phyloP scores from a whole-genome alignment of 2,113 vertebrate genomes.

The Furnarius figulus region DNA sequence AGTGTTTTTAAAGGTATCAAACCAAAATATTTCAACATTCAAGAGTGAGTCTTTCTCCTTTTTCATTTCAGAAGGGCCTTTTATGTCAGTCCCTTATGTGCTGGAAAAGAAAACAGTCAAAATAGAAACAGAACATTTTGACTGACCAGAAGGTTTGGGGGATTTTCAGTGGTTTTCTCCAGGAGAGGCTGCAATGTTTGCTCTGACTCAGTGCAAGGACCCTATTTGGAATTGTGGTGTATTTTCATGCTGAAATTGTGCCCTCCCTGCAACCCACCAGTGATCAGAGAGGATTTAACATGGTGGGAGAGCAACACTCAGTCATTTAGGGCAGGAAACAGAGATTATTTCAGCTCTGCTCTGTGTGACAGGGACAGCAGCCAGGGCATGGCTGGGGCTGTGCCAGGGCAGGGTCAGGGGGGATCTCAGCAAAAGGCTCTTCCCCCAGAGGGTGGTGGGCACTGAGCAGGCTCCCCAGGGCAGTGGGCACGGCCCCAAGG shows the following conservation, averaged over 20 bases:
- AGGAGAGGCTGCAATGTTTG: neutral
- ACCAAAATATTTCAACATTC: neutral
- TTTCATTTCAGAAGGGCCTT: neutral
- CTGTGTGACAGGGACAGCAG: too few relatives aligned
- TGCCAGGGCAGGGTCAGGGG: neutral
- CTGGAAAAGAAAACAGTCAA: neutral
- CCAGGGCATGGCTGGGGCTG: neutral
- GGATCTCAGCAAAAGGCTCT: neutral
- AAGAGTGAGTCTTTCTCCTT: neutral
- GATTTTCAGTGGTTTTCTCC: conserved; percentile 3
- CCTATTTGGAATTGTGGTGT: neutral
- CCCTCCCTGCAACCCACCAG: neutral
- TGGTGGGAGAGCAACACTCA: neutral
- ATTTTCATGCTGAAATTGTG: neutral
- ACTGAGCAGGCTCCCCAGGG: neutral
- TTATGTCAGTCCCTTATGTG: neutral
- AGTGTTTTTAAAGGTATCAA: neutral
- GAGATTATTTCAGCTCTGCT: neutral
- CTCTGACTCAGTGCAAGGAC: conserved; percentile 11
- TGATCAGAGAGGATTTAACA: neutral
- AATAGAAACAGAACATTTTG: conserved; percentile 26
- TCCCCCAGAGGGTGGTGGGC: neutral
- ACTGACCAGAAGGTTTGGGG: conserved; percentile 33
- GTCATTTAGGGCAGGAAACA: neutral
- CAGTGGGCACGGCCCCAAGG: neutral